Percentiles rank a stretch among this genome's conserved stretches.
phyloP scores from a whole-genome alignment of 2,797 vertebrate species.

The Myotis pilosus region DNA sequence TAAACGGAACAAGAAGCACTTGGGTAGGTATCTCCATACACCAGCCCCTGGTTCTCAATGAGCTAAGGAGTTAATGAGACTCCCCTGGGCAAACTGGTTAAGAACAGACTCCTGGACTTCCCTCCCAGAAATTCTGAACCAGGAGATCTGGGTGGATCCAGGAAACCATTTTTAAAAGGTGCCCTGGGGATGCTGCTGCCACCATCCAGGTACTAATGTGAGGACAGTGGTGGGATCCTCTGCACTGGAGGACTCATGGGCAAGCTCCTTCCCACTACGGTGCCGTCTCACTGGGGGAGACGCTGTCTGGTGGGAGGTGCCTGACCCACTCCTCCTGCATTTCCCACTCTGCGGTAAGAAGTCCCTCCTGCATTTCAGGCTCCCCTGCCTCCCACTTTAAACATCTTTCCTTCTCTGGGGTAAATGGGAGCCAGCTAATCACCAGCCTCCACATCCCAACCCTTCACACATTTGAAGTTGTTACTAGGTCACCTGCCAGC shows the following conservation, averaged over 20 bases:
- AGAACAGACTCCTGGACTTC: not conserved
- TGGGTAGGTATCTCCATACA: not conserved
- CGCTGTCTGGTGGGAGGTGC: not conserved
- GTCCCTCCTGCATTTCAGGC: not conserved
- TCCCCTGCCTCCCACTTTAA: not conserved
- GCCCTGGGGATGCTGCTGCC: not conserved
- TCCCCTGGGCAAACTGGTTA: not conserved
- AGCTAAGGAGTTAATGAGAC: not conserved
- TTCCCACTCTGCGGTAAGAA: too few relatives aligned
- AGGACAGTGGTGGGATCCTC: not conserved
- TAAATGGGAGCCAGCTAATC: not conserved
- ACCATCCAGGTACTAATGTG: not conserved
- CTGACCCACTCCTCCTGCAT: too few relatives aligned
- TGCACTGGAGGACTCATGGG: not conserved
- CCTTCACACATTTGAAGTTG: not conserved
- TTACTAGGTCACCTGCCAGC: slow-evolving; percentile 30
- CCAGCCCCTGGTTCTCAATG: not conserved
- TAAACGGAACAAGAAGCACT: not conserved
- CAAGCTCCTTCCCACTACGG: not conserved
- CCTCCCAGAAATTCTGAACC: not conserved
- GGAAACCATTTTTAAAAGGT: not conserved
- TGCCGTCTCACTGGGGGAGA: not conserved
- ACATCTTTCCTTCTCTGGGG: not conserved
- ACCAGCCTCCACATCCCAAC: not conserved
- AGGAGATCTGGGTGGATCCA: not conserved